Base-by-base conservation (phyloP, 1,140 invertebrate species). In the Palaemon carinicauda region DNA sequence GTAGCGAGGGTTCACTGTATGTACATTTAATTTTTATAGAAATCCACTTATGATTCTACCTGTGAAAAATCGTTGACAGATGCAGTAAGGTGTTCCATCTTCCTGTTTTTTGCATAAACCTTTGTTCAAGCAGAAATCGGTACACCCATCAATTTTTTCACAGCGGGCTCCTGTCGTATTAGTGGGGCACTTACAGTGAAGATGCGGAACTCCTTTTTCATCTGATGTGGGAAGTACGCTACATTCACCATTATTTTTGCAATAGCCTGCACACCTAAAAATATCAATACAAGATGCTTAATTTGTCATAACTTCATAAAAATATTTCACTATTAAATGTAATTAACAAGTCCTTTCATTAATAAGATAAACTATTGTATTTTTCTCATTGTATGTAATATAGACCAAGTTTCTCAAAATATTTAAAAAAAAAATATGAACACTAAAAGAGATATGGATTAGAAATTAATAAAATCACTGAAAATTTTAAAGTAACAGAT, bases 161-260 rank as follows among this genome's bases (percentile, higher is more conserved):
- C 95, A 96, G 3, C 94, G 91, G 53, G 93, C 92, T 5, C 95
- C 95, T 0, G 93, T 93, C 93, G 94, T 96, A 21, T 94, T 92
- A 7, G 93, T 91, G 24, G 92, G 93, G 90, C 95, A 96, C 78
- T 91, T 92, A 90, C 94, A 95, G 90, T 93, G 90, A 29, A 90
- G 82, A 14, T 31, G 15, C 10, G 86, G 54, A 10, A 82, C 87
- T 41, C 75, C 83, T 53, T 33, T 78, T 10, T 80, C 19, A 24
- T 87, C 84, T 50, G 74, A 85, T 81, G 15, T n/a, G 90, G 81
- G 15, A 90, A 87, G 0, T 91, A 80, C 89, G 93, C 92, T 21
- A 89, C 94, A 95, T 9, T 93, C 91, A 29, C 94, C 94, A 89
- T 93, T 93, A 91, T 95, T 95, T 87, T 92, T 91, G 88, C 95